Evolutionary conservation across 1,140 invertebrate species (phyloP), one percentile per base, ranked within the genome.

Genomic region (Rhizoglyphus robini): DNA sequence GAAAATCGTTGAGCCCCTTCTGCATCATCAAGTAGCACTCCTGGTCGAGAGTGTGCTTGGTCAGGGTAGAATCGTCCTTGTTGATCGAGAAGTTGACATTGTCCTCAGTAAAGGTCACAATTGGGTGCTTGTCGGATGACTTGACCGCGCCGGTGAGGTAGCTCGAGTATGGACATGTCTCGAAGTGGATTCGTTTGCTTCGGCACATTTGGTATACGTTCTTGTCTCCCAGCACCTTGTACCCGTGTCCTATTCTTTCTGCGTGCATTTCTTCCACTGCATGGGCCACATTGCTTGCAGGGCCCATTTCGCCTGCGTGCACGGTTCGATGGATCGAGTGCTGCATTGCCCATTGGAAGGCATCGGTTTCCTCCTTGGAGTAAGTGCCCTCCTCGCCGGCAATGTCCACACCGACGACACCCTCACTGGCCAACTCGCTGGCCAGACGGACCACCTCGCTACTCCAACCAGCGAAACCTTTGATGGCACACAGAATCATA

Each of bases 171-270:
- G 83, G 83, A 69, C 83, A 84, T 1, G 74, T 73, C 70, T 82
- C 81, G 63, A 82, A 76, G 72, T 82, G 83, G 25, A 81, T 70
- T 1, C 73, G 67, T 1, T 75, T 67, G 23, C 74, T 67, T 54
- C 70, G 48, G 38, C 74, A 73, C 47, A 71, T 69, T 32, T 76
- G 59, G 68, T 84, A 84, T 1, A 81, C 67, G 0, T 67, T 65
- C n/a, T 71, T 51, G 69, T 83, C 79, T 31, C 80, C 73, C 15
- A 81, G 30, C 4, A 79, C 73, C 65, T 78, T 75, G 68, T 84
- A 84, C 1, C 83, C 83, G 71, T 84, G 83, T 4, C 83, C 83
- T 38, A 84, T 80, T 38, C 83, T 67, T 64, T 81, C 77, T 3
- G 79, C 81, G 54, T 76, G 65, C 72, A 83, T 73, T 13, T 74